Base-by-base conservation (phyloP, 1,140 invertebrate species). In the Drosophila seguyi region DNA sequence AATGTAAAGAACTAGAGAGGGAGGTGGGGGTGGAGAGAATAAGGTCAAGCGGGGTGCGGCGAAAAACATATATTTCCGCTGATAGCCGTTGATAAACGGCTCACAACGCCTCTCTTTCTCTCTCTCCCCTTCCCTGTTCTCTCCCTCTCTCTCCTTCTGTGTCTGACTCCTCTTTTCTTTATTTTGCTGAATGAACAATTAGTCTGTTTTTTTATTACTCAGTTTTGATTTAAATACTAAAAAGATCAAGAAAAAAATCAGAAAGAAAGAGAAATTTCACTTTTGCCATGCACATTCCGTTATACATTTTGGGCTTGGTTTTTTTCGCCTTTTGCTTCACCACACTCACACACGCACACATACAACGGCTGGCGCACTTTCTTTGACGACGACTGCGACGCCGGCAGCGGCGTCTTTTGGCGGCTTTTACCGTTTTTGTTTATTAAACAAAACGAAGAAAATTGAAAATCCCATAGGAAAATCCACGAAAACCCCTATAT, bases 41-140 rank as follows among this genome's bases (percentile, higher is more conserved):
- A 88, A 88, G 79, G 83, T 87, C 84, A 88, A 88, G 83, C 84
- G 83, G 84, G 84, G 84, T 83, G 83, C 84, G 84, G 84, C 83
- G 34, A 38, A 55, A 55, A 74, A 75, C 80, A 87, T 78, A 87
- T 82, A 69, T 87, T 86, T 87, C 83, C 79, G 83, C 75, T 86
- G 83, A 86, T 86, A 86, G 71, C 66, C 74, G 72, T 86, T 86
- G 84, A 87, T 87, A 86, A 82, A 85, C 68, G 76, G 42, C 68
- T 71, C 50, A 22, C 31, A 34, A 34, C 50, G 29, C 36, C 60
- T 56, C 27, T 63, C 61, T 13, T 31, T n/a, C 36, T 38, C 14
- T 27, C 38, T 57, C 42, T 38, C 20, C 10, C 25, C 31, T 14
- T 16, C 7, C 20, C 14, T 4, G 7, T 14, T 45, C 41, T 13